These are phyloP conservation scores for Eurosta solidaginis DNA, from an alignment of 1,140 invertebrate genomes.

Conservation along the genomic window DNA sequence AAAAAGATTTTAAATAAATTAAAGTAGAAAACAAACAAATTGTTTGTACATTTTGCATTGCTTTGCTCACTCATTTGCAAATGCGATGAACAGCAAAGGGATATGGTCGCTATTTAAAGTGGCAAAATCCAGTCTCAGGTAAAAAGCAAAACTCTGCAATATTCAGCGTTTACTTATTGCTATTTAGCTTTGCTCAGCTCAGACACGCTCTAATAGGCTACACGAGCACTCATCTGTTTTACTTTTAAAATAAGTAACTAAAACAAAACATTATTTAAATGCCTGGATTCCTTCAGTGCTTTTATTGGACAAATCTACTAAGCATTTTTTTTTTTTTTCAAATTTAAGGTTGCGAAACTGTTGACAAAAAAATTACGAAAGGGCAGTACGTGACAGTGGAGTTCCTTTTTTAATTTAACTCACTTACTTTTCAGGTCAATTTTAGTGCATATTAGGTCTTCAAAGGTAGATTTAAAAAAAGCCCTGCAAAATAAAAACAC, in stretches of 20 bases:
- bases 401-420: neutral
- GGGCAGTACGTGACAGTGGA: neutral
- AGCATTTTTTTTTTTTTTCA: too few species aligned
- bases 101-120: too few species aligned
- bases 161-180: neutral
- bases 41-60: too few species aligned
- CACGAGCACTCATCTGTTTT: neutral
- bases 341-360: too few species aligned
- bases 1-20: too few species aligned
- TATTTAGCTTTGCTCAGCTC: neutral
- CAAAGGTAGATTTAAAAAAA: conserved; percentile 5
- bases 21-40: too few species aligned
- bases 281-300: too few species aligned
- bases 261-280: too few species aligned
- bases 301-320: too few species aligned
- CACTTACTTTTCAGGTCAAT: conserved; percentile 22
- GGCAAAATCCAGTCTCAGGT: neutral
- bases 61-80: too few species aligned
- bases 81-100: too few species aligned
- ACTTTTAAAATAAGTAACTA: too few species aligned
- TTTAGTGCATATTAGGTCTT: conserved; percentile 18
- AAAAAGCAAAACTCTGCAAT: neutral
- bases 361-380: neutral
- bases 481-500: neutral
- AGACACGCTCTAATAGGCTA: conserved; percentile 22